phyloP scores from a whole-genome alignment of 2,888 invertebrate genomes.

The Heliconius erato region DNA sequence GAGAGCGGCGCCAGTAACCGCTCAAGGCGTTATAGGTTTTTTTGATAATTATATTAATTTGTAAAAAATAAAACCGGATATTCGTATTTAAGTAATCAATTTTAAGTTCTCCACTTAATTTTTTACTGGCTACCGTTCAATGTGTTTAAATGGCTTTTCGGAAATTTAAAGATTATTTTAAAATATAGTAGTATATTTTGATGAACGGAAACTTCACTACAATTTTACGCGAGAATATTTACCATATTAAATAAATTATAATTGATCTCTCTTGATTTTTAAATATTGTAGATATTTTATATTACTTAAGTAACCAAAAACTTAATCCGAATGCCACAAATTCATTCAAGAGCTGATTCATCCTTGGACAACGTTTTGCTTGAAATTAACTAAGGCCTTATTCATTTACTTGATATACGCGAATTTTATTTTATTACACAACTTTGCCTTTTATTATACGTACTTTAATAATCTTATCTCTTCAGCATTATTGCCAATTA shows the following conservation, averaged over 20 bases:
- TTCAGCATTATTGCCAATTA: slow-evolving; percentile 6
- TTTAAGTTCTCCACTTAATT: slow-evolving; percentile 1
- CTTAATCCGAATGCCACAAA: neutral
- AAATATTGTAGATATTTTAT: neutral
- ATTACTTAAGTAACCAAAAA: neutral
- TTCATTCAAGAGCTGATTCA: slow-evolving; percentile 12
- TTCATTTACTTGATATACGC: neutral
- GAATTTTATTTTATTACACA: slow-evolving; percentile 4
- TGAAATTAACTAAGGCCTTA: neutral
- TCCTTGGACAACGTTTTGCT: slow-evolving; percentile 1
- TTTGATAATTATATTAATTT: slow-evolving; percentile 25
- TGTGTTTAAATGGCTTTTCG: neutral
- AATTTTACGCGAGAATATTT: neutral
- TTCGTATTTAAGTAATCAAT: slow-evolving; percentile 13
- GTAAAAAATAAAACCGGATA: slow-evolving; percentile 18
- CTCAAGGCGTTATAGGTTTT: slow-evolving; percentile 23
- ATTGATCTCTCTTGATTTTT: neutral
- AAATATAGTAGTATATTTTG: slow-evolving; percentile 8
- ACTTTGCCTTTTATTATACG: neutral
- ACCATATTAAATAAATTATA: neutral
- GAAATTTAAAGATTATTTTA: neutral
- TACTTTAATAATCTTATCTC: slow-evolving; percentile 1
- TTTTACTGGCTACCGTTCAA: slow-evolving; percentile 6
- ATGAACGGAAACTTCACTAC: neutral
- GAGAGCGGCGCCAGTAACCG: slow-evolving; percentile 30